Percentiles rank a stretch among this genome's conserved stretches.
These are phyloP conservation scores for Prionailurus viverrinus DNA, from an alignment of 2,113 vertebrate species.

Conservation along the genomic window DNA sequence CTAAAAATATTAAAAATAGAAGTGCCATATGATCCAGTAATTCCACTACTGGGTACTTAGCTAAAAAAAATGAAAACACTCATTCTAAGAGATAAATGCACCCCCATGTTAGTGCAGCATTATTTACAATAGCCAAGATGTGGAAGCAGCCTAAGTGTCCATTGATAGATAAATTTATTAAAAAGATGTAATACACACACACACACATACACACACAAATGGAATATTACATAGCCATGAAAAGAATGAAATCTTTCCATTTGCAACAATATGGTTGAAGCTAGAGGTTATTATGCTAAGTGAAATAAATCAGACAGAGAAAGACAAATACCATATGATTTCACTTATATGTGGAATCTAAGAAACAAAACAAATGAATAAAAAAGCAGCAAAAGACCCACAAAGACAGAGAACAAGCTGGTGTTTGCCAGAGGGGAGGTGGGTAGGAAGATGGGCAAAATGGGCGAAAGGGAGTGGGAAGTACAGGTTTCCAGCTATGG, in stretches of 20 bases:
- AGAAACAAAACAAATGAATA: neutral
- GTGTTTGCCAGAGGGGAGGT: no score
- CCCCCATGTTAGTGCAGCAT: neutral
- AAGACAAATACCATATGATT: neutral
- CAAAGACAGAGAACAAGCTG: neutral
- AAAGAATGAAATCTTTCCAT: neutral
- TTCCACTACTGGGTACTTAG: neutral
- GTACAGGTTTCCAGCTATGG: neutral
- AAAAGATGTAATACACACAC: neutral
- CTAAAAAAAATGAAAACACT: neutral
- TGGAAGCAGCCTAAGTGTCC: neutral
- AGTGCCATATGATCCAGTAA: neutral
- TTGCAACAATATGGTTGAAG: neutral
- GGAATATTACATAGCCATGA: neutral
- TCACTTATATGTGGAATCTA: neutral
- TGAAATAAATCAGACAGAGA: neutral
- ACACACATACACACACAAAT: no score
- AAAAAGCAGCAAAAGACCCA: neutral
- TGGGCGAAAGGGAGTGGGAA: neutral
- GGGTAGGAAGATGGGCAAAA: neutral
- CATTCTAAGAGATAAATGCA: neutral
- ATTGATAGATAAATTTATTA: neutral
- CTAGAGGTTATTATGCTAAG: neutral
- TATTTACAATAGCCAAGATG: neutral
- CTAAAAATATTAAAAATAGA: neutral